Evolutionary conservation across 92 coral and sea anemone species (phyloP).

Genomic region (Parazoanthus swiftii): DNA sequence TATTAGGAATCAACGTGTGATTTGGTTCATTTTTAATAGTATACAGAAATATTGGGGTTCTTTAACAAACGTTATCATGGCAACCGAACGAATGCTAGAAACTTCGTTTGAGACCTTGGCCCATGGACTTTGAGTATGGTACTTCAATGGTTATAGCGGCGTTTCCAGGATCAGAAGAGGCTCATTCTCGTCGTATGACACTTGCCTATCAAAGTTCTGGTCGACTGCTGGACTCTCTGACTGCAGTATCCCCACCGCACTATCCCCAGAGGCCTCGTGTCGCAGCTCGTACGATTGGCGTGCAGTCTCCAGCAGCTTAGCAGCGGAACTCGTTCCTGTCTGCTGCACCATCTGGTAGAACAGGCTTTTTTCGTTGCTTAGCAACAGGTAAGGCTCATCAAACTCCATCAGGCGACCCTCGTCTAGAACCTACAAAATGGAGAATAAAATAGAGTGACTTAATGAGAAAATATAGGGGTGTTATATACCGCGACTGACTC

Average conservation of each 20-base stretch:
- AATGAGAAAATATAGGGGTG: too few relatives aligned
- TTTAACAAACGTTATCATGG: too few relatives aligned
- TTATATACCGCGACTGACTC: too few relatives aligned
- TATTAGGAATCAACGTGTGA: too few relatives aligned
- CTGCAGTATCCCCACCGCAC: conserved; percentile 12
- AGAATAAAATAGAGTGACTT: too few relatives aligned
- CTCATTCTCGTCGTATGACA: not conserved
- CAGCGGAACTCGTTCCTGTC: conserved; percentile 68
- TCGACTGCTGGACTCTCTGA: not conserved
- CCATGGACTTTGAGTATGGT: not conserved
- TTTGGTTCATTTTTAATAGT: too few relatives aligned
- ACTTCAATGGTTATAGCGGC: not conserved
- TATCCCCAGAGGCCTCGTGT: conserved; percentile 44
- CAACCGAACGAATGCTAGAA: too few relatives aligned
- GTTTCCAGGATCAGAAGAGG: conserved; percentile 24
- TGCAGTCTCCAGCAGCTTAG: conserved; percentile 73
- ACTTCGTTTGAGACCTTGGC: too few relatives aligned
- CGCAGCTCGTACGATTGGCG: conserved; percentile 76
- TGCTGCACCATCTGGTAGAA: conserved; percentile 88
- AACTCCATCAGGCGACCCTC: conserved; percentile 89
- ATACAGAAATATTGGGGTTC: too few relatives aligned
- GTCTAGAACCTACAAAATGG: conserved; percentile 71
- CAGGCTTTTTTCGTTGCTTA: conserved; percentile 55
- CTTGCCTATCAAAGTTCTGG: not conserved
- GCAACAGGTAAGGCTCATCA: conserved; percentile 85